Evolutionary conservation across 2,888 invertebrate species (phyloP).

Genomic region (Anthrax anthrax): DNA sequence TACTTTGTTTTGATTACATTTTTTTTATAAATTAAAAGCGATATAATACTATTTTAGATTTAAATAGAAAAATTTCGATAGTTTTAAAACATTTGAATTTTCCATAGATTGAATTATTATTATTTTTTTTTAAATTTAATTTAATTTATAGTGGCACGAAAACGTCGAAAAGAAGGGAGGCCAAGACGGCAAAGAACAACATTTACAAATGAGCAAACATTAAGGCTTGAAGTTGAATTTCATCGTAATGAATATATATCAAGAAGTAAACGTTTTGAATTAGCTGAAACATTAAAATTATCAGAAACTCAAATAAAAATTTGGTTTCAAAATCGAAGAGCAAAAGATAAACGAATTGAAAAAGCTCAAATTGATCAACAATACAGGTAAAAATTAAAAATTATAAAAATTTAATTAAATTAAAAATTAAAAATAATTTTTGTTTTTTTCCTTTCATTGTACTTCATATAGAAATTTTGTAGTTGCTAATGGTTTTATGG

Average conservation of each 20-base stretch:
- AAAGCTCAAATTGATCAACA: conserved; percentile 92
- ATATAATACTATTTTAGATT: too few relatives aligned
- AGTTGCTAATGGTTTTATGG: conserved; percentile 45
- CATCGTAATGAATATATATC: conserved; percentile 87
- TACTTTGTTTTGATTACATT: too few relatives aligned
- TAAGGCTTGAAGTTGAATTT: conserved; percentile 80
- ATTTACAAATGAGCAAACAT: conserved; percentile 85
- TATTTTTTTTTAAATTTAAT: not conserved
- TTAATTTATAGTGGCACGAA: conserved; percentile 53
- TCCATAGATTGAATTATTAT: too few relatives aligned
- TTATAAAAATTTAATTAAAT: too few relatives aligned
- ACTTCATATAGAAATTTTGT: conserved; percentile 44
- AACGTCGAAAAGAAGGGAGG: conserved; percentile 72
- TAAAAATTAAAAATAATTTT: too few relatives aligned
- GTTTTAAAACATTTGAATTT: too few relatives aligned
- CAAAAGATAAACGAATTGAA: conserved; percentile 91
- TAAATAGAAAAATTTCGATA: too few relatives aligned
- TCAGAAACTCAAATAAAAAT: conserved; percentile 78
- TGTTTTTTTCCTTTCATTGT: too few relatives aligned
- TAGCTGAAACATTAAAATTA: conserved; percentile 52
- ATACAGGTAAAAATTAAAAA: conserved; percentile 50
- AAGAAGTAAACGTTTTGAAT: conserved; percentile 63
- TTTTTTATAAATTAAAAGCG: too few relatives aligned
- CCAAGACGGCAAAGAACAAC: conserved; percentile 85
- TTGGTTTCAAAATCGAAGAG: conserved; percentile 88